Evolutionary conservation across 2,113 vertebrate species (phyloP), one percentile per base, ranked within the genome.

Genomic region (Eolophus roseicapilla): DNA sequence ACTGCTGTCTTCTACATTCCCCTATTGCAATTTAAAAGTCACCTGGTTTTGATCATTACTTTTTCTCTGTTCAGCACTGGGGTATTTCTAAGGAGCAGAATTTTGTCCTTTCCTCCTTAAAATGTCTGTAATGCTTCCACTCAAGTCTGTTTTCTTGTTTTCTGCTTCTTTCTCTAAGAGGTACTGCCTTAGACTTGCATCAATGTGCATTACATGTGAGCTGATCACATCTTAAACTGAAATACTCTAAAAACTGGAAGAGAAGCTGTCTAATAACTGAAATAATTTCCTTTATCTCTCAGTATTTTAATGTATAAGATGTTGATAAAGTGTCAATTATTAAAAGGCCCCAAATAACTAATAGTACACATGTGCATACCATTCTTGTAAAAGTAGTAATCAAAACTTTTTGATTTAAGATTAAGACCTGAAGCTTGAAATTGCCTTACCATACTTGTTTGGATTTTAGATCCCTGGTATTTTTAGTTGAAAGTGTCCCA

Each of bases 1-100:
- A 63, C 11, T 0, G 1, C 23, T 80, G 29, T 46, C 27, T 77
- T 69, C n/a, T 50, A 19, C 1, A 5, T 2, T 68, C 6, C 7
- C 7, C 3, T 46, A 3, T 19, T 86, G 83, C 60, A 29, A 10
- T 60, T 93, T 74, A 43, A 39, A 69, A 28, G 4, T 31, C 31
- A 23, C 29, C 13, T 53, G 53, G 28, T 60, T 31, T 31, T 17
- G 7, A 62, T 12, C 2, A 55, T 52, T 86, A 37, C 0, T 82
- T 71, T 81, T 82, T 12, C 18, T 55, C 8, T 64, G 3, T 68
- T 86, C 52, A 60, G 17, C 19, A 43, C 13, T 18, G 23, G 8
- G 69, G 3, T 11, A 49, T 59, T 64, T 83, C 37, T 44, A 60
- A 89, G 47, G 59, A 68, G 15, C 25, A 57, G 24, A 64, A 43